A percentile compares a stretch with the other conserved stretches of the same genome.
phyloP scores from a whole-genome alignment of 2,113 vertebrate species.

The Fulica atra region DNA sequence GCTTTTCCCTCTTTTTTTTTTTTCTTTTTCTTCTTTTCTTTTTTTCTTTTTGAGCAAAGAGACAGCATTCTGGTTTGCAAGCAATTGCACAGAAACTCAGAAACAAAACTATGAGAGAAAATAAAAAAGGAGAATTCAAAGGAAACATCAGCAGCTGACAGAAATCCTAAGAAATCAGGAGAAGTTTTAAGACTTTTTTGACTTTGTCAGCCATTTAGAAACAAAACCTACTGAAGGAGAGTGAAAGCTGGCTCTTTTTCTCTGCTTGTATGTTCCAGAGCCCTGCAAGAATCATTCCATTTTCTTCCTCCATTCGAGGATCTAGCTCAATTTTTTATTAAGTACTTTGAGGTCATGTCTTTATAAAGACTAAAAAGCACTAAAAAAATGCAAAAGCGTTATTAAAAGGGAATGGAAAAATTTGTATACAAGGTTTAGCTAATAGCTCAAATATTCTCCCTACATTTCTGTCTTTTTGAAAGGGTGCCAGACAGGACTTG shows the following conservation, averaged over 20 bases:
- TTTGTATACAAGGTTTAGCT: neutral
- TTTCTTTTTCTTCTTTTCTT: too few relatives aligned
- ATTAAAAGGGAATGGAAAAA: constrained; percentile 8
- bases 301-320: neutral
- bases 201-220: neutral
- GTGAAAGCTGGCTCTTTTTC: neutral
- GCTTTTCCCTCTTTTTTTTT: too few relatives aligned
- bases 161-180: constrained; percentile 3
- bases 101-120: neutral
- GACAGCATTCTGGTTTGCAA: neutral
- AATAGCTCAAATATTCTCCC: neutral
- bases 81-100: neutral
- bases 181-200: neutral
- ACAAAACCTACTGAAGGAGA: neutral
- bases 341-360: neutral
- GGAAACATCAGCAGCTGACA: neutral
- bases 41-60: neutral
- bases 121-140: neutral
- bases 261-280: neutral
- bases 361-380: neutral
- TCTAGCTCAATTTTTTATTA: neutral
- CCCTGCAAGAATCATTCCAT: neutral
- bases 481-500: neutral
- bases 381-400: neutral
- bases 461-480: neutral